phyloP scores from a whole-genome alignment of 2,888 invertebrate species.

The Conomelus anceps region DNA sequence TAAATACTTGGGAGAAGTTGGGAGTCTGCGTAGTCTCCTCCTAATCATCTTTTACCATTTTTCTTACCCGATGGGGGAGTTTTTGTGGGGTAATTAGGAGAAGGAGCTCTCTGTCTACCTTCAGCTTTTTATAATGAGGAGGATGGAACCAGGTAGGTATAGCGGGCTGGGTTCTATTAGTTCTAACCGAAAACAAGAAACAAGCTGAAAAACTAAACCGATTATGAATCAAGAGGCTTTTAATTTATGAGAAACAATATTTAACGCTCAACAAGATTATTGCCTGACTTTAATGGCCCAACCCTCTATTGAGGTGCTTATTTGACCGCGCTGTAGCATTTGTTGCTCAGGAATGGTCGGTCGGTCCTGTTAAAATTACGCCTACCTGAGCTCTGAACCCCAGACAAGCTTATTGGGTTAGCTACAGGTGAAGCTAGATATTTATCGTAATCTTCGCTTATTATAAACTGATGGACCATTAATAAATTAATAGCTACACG shows the following conservation, averaged over 20 bases:
- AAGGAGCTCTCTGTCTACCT: not conserved
- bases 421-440: not conserved
- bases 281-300: not conserved
- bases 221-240: not conserved
- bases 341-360: too few species aligned
- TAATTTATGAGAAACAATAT: not conserved
- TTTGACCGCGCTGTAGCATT: not conserved
- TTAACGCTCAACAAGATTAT: not conserved
- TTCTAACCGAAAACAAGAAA: not conserved
- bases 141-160: not conserved
- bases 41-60: not conserved
- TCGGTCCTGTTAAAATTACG: not conserved
- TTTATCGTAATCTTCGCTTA: not conserved
- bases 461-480: not conserved
- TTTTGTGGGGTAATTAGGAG: not conserved
- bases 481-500: not conserved
- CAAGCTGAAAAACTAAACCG: not conserved
- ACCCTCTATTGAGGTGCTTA: not conserved
- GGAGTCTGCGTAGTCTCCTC: not conserved
- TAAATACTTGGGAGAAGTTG: not conserved
- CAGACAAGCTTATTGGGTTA: not conserved
- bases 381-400: not conserved
- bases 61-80: not conserved
- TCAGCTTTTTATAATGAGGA: not conserved
- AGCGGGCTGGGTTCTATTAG: not conserved